A percentile compares a stretch with the other conserved stretches of the same genome.
These are phyloP conservation scores for Sprattus sprattus DNA, from an alignment of 2,113 vertebrate species.

Conservation along the genomic window DNA sequence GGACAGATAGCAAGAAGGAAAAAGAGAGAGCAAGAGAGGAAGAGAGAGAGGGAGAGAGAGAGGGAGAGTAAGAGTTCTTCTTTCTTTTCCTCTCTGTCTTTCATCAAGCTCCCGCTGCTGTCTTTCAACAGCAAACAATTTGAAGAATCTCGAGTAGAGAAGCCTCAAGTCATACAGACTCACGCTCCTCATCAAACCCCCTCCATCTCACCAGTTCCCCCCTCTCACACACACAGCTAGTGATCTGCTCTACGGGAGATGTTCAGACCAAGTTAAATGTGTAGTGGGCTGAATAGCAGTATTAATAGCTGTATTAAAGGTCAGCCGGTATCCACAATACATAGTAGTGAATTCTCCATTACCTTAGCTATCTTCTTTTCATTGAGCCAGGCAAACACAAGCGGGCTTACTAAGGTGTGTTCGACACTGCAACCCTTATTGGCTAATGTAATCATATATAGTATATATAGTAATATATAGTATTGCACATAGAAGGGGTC, in stretches of 20 bases:
- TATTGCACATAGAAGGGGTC: not conserved
- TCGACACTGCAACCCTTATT: not conserved
- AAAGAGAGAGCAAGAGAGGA: slow-evolving; percentile 3
- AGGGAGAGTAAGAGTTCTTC: not conserved
- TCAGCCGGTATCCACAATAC: not conserved
- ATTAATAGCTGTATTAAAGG: not conserved
- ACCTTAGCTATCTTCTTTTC: not conserved
- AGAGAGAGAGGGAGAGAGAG: not conserved
- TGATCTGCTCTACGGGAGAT: not conserved
- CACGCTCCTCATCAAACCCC: not conserved
- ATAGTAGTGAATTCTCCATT: too few relatives aligned
- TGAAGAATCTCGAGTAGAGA: slow-evolving; percentile 26
- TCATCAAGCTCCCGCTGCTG: slow-evolving; percentile 26
- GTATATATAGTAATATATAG: not conserved
- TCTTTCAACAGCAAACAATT: slow-evolving; percentile 40
- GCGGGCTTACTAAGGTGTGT: not conserved
- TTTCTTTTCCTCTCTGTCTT: slow-evolving; percentile 11
- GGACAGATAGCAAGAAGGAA: slow-evolving; percentile 30
- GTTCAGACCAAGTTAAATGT: not conserved
- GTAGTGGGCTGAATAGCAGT: not conserved
- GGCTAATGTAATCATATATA: not conserved
- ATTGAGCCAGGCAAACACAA: not conserved
- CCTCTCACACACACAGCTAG: not conserved
- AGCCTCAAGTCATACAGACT: not conserved
- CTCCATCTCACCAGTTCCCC: not conserved